Percentiles rank a stretch among this genome's conserved stretches.
Conservation (phyloP, 2,797 vertebrate species). For the Pantherophis vulpinus region DNA sequence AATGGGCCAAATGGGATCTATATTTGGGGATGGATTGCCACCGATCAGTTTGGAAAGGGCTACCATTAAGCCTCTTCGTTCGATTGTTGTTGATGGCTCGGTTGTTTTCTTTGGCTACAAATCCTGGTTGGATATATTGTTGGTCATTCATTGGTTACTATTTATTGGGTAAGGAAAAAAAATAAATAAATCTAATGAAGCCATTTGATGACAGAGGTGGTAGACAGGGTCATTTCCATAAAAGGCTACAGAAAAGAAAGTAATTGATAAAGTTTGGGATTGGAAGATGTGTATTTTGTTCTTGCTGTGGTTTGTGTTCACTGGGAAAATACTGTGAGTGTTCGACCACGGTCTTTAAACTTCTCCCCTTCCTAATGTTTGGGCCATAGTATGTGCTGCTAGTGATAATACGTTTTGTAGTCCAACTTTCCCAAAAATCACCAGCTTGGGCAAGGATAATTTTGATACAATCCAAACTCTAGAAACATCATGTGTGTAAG, state of each 20-base stretch:
- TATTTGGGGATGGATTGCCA: background rate
- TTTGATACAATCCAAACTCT: background rate
- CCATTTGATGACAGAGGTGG: background rate
- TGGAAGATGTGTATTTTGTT: background rate
- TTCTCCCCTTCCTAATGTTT: background rate
- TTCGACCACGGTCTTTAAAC: background rate
- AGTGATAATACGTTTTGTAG: background rate
- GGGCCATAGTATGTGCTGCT: background rate
- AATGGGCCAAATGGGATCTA: too few species aligned
- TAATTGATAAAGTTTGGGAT: background rate
- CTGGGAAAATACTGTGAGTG: background rate
- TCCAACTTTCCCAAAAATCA: background rate
- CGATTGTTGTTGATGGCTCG: background rate
- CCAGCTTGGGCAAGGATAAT: background rate
- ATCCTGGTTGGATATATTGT: background rate
- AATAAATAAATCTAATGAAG: background rate
- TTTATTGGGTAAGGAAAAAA: background rate
- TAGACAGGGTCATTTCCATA: conserved; percentile 4
- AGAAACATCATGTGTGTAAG: background rate
- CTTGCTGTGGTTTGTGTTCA: background rate
- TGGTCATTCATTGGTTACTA: background rate
- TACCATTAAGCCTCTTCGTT: background rate
- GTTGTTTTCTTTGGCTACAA: background rate
- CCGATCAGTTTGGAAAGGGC: background rate
- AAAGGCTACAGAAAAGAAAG: background rate